Conservation (phyloP, 2,797 vertebrate species). For the Perdix hodgsoniae region DNA sequence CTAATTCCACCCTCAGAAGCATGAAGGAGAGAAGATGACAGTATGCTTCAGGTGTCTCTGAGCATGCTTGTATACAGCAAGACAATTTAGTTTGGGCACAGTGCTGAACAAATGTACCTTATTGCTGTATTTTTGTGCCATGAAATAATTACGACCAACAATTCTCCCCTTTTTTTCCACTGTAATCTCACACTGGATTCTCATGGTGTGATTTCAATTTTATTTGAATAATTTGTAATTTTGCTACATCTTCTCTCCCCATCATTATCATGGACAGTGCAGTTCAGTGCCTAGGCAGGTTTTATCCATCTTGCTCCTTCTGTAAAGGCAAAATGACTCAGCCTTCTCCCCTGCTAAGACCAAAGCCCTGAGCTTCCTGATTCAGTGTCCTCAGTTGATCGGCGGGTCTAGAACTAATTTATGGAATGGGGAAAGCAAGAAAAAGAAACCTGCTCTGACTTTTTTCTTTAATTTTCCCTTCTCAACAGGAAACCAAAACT, state of each 20-base stretch:
- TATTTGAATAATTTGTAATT: not conserved
- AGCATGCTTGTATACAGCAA: not conserved
- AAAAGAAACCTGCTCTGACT: constrained; percentile 27
- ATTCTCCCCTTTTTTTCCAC: not conserved
- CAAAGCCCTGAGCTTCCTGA: not conserved
- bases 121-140: not conserved
- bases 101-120: not conserved
- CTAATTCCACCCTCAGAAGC: not conserved
- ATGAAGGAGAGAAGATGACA: accelerated
- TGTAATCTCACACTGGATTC: not conserved
- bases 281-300: not conserved
- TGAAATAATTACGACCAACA: not conserved
- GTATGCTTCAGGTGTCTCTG: not conserved
- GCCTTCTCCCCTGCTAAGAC: not conserved
- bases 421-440: not conserved
- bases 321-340: not conserved
- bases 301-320: not conserved
- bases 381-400: not conserved
- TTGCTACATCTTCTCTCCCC: not conserved
- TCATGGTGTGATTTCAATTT: not conserved
- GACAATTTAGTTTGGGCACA: not conserved
- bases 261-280: not conserved
- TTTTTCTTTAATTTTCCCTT: constrained; percentile 61
- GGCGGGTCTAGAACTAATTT: not conserved
- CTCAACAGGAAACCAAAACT: constrained; percentile 95